These are phyloP conservation scores for Peromyscus melanophrys DNA, from an alignment of 2,797 vertebrate species.

Conservation along the genomic window DNA sequence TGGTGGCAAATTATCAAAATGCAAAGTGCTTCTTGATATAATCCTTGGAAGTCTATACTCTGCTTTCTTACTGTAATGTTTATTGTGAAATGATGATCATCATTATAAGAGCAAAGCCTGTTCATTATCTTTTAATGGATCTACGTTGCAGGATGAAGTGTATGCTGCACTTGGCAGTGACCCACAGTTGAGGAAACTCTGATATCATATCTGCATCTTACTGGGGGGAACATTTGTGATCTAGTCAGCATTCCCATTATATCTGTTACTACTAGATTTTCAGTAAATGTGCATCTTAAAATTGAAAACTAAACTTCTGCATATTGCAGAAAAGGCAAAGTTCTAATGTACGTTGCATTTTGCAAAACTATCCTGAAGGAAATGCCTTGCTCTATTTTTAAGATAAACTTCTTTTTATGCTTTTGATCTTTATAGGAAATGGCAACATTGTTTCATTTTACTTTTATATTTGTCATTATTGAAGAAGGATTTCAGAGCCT, in stretches of 20 bases:
- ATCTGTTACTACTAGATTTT: not conserved
- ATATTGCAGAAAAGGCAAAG: not conserved
- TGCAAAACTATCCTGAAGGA: conserved; percentile 5
- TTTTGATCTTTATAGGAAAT: not conserved
- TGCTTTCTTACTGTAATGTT: conserved; percentile 4
- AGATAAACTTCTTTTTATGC: not conserved
- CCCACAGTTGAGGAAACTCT: not conserved
- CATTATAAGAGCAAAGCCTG: conserved; percentile 26
- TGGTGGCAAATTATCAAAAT: not conserved
- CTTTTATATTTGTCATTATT: not conserved
- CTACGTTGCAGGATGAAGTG: not conserved
- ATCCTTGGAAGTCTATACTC: not conserved
- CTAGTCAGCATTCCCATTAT: conserved; percentile 15
- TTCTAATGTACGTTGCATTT: not conserved
- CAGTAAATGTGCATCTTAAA: conserved; percentile 15
- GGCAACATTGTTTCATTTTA: not conserved
- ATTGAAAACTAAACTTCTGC: not conserved
- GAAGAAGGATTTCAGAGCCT: not conserved
- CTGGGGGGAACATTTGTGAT: not conserved
- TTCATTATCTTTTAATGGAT: conserved; percentile 71
- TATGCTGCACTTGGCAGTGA: not conserved
- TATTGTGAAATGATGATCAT: conserved; percentile 28
- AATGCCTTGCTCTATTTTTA: not conserved
- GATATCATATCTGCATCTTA: conserved; percentile 34
- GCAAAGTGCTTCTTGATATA: not conserved